phyloP scores from a whole-genome alignment of 2,888 invertebrate species.

The Drosophila anomelani region DNA sequence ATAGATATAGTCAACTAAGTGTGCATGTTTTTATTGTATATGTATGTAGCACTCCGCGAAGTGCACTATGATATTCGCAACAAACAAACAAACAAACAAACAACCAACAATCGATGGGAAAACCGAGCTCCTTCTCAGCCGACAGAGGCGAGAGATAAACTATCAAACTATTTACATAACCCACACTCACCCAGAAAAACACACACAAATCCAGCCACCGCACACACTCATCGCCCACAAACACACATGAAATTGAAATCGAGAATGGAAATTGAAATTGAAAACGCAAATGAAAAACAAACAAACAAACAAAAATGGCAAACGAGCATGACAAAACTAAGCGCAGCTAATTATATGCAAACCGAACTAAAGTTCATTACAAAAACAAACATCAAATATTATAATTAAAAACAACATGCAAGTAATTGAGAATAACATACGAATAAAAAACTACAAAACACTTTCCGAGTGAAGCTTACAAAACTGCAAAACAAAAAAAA shows the following conservation, averaged over 20 bases:
- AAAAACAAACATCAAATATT: slow-evolving; percentile 41
- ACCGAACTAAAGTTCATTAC: slow-evolving; percentile 66
- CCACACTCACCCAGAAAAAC: slow-evolving; percentile 11
- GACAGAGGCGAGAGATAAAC: slow-evolving; percentile 33
- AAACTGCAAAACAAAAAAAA: slow-evolving; percentile 55
- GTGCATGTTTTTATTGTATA: slow-evolving; percentile 77
- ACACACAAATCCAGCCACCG: slow-evolving; percentile 18
- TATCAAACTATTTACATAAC: slow-evolving; percentile 47
- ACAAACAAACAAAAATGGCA: slow-evolving; percentile 35
- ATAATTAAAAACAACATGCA: slow-evolving; percentile 33
- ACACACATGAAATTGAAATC: slow-evolving; percentile 14
- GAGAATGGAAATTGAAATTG: slow-evolving; percentile 6
- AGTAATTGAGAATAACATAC: slow-evolving; percentile 42
- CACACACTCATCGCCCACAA: slow-evolving; percentile 19
- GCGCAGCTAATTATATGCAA: slow-evolving; percentile 69
- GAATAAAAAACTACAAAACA: slow-evolving; percentile 24
- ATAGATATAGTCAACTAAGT: slow-evolving; percentile 60
- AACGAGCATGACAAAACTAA: slow-evolving; percentile 72
- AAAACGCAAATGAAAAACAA: slow-evolving; percentile 27
- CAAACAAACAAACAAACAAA: slow-evolving; percentile 34
- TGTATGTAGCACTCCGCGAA: slow-evolving; percentile 55
- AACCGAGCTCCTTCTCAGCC: slow-evolving; percentile 20
- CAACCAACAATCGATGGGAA: slow-evolving; percentile 9
- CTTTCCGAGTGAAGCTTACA: slow-evolving; percentile 65
- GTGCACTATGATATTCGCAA: slow-evolving; percentile 65